A percentile compares a stretch with the other conserved stretches of the same genome.
phyloP scores from a whole-genome alignment of 2,888 invertebrate genomes.

The Philereme transversata region DNA sequence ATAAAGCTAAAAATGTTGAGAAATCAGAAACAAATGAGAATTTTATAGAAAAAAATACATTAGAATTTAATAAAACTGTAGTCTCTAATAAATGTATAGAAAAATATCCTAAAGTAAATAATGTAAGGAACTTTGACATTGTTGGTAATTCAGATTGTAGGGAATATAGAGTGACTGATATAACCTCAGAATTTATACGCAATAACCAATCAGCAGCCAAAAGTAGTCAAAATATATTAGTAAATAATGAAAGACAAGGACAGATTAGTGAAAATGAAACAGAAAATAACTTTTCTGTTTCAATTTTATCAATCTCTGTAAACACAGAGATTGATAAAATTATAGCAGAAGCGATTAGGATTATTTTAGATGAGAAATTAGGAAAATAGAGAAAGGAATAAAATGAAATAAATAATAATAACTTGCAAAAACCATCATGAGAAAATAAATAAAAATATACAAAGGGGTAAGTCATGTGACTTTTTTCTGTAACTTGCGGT shows the following conservation, averaged over 20 bases:
- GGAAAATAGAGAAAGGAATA: not conserved
- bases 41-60: conserved; percentile 12
- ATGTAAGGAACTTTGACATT: not conserved
- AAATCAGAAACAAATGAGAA: not conserved
- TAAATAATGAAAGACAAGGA: conserved; percentile 23
- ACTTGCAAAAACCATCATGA: conserved; percentile 4
- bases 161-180: not conserved
- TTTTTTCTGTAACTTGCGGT: not conserved
- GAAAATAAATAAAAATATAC: not conserved
- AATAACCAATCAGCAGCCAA: conserved; percentile 16
- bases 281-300: too few relatives aligned
- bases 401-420: conserved; percentile 1
- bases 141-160: not conserved
- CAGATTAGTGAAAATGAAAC: conserved; percentile 18
- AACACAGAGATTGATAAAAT: conserved; percentile 41
- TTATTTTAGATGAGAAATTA: conserved; percentile 39
- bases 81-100: not conserved
- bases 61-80: not conserved
- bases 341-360: conserved; percentile 42
- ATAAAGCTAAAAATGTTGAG: not conserved
- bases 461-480: not conserved
- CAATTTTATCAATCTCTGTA: conserved; percentile 13
- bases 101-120: not conserved
- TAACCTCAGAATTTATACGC: not conserved
- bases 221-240: conserved; percentile 18